Percentiles rank a stretch among this genome's conserved stretches.
Evolutionary conservation across 2,113 vertebrate species (phyloP).

Genomic region (Myrmecophaga tridactyla): DNA sequence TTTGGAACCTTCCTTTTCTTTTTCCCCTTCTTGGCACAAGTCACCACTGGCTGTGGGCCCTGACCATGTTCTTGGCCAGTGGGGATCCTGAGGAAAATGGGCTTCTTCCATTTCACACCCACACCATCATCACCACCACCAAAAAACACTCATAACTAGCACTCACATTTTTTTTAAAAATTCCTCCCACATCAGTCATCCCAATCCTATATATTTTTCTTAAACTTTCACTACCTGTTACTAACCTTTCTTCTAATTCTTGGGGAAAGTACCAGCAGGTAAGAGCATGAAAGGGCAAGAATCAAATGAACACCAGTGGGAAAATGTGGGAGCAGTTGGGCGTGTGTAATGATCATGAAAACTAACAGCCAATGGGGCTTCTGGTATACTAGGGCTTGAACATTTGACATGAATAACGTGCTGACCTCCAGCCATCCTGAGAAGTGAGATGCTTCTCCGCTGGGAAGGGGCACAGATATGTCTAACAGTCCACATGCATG

Average conservation of each 20-base stretch:
- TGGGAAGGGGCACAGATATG: background rate
- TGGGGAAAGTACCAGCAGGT: background rate
- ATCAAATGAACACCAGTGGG: background rate
- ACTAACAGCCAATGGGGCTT: background rate
- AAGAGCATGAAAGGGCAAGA: background rate
- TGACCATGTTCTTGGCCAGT: background rate
- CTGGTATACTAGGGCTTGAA: background rate
- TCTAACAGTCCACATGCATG: background rate
- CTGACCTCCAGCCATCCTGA: too few species aligned
- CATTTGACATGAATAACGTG: background rate
- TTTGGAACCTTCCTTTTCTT: background rate
- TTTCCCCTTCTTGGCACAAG: background rate
- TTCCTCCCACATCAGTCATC: background rate
- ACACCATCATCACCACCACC: background rate
- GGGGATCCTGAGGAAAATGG: background rate
- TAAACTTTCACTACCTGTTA: background rate
- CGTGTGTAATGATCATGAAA: background rate
- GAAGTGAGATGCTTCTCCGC: background rate
- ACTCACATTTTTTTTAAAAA: background rate
- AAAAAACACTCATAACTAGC: background rate
- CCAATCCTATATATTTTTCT: background rate
- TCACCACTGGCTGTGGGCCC: background rate
- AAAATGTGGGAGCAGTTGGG: background rate
- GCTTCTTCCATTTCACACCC: background rate
- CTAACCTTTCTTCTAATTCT: background rate